Conservation (phyloP, 2,888 invertebrate species). For the Epirrhoe tristata region DNA sequence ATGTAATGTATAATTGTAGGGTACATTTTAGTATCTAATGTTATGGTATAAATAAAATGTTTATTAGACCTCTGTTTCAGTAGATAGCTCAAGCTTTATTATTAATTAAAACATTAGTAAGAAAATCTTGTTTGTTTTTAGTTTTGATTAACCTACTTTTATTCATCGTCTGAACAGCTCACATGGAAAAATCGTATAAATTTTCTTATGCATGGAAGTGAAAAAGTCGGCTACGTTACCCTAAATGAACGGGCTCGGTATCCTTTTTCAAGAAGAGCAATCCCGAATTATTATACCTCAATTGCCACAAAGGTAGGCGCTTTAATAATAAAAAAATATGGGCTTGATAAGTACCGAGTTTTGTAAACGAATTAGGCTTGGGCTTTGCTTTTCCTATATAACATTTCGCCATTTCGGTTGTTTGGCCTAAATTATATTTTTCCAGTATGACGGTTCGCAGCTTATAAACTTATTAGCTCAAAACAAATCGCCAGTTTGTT, state of each 20-base stretch:
- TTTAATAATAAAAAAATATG: slow-evolving; percentile 27
- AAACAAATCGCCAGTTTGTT: not conserved
- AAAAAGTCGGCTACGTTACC: slow-evolving; percentile 36
- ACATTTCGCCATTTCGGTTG: slow-evolving; percentile 6
- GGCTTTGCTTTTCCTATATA: slow-evolving; percentile 12
- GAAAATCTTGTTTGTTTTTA: not conserved
- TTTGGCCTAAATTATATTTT: slow-evolving; percentile 13
- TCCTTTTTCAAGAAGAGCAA: slow-evolving; percentile 39
- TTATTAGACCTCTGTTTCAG: not conserved
- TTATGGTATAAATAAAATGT: not conserved
- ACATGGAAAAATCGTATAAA: slow-evolving; percentile 16
- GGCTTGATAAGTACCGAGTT: slow-evolving; percentile 18
- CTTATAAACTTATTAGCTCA: not conserved
- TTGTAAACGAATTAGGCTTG: slow-evolving; percentile 19
- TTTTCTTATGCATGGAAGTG: slow-evolving; percentile 27
- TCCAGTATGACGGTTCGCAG: not conserved
- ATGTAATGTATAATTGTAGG: slow-evolving; percentile 45
- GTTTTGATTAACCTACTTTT: too few relatives aligned
- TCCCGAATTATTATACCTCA: slow-evolving; percentile 39
- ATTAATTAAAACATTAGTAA: not conserved
- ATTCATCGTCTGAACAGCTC: not conserved
- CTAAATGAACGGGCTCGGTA: slow-evolving; percentile 34
- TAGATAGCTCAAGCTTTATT: not conserved
- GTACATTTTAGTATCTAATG: slow-evolving; percentile 24
- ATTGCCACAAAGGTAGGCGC: slow-evolving; percentile 39